Base-by-base conservation (phyloP, 2,113 vertebrate genomes). In the Alligator sinensis region DNA sequence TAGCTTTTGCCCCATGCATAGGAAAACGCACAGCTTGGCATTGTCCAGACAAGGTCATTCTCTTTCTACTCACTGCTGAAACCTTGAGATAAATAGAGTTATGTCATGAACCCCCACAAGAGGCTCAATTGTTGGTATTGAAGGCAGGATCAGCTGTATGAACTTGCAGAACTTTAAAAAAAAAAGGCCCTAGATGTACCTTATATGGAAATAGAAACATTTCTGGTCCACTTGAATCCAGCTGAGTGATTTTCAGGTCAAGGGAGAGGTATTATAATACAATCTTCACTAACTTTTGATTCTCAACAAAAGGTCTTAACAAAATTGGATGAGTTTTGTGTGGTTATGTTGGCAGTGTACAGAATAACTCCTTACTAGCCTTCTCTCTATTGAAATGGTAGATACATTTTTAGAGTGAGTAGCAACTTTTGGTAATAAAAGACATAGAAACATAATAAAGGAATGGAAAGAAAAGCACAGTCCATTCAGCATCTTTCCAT, bases 171-270 rank as follows among this genome's bases (percentile, higher is more conserved):
- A 89, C 79, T 87, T 95, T 55, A 94, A 83, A 94, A 91, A 91
- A 13, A 82, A 77, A 91, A 18, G 34, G 87, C 79, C 86, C 64
- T 93, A 89, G 94, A 87, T 93, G 89, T 80, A 96, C 94, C 94
- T 27, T 30, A 38, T 12, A 38, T 95, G 86, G 84, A 96, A 96
- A 97, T 9, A 92, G 88, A 90, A 38, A 4, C 57, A 89, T 96
- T 95, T 97, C 93, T 94, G 90, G 85, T 91, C 95, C 95, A 95
- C 94, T 97, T 94, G 97, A 97, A 97, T 95, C 95, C 95, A 96
- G 82, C 95, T 96, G 93, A 92, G 91, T 95, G 93, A 93, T 94
- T 96, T 96, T 94, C 89, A 94, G 94, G 94, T 96, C 95, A 95
- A 63, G 89, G 64, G 87, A 95, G 91, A 97, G 96, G 94, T 95